Evolutionary conservation across 2,113 vertebrate species (phyloP).

Genomic region (Dipodomys spectabilis): DNA sequence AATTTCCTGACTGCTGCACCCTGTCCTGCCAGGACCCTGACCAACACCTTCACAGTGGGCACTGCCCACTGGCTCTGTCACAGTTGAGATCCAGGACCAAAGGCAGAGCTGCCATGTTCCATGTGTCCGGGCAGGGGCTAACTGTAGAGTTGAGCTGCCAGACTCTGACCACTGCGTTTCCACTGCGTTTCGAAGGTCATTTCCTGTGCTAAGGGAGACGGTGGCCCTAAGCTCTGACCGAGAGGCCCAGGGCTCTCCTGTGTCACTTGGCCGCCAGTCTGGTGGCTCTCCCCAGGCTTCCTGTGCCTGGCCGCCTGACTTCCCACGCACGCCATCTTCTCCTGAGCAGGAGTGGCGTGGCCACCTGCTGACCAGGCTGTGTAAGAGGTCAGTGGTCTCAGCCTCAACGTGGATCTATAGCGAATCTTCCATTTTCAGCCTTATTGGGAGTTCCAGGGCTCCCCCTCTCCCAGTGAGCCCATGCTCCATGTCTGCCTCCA

Average conservation of each 20-base stretch:
- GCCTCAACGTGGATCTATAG: accelerated
- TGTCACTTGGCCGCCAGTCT: accelerated
- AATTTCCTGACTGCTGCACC: too few species aligned
- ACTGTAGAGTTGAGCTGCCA: not conserved
- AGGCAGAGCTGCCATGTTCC: not conserved
- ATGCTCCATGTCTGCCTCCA: accelerated
- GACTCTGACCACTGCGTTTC: too few species aligned
- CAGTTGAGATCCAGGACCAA: not conserved
- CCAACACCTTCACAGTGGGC: not conserved
- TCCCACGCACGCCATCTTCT: accelerated
- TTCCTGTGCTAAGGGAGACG: accelerated
- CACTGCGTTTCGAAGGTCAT: too few species aligned
- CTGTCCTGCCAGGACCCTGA: not conserved
- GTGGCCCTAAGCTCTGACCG: accelerated
- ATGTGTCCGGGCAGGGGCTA: not conserved
- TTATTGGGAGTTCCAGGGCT: not conserved
- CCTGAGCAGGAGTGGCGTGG: not conserved
- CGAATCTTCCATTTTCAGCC: not conserved
- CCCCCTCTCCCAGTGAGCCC: not conserved
- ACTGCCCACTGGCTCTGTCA: not conserved
- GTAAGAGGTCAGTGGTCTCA: not conserved
- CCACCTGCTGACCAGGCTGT: not conserved
- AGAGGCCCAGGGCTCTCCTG: not conserved
- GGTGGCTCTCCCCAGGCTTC: accelerated
- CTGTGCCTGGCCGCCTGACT: not conserved